These are phyloP conservation scores for Rhadinocentrus ornatus DNA, from an alignment of 2,797 vertebrate genomes.

Conservation along the genomic window DNA sequence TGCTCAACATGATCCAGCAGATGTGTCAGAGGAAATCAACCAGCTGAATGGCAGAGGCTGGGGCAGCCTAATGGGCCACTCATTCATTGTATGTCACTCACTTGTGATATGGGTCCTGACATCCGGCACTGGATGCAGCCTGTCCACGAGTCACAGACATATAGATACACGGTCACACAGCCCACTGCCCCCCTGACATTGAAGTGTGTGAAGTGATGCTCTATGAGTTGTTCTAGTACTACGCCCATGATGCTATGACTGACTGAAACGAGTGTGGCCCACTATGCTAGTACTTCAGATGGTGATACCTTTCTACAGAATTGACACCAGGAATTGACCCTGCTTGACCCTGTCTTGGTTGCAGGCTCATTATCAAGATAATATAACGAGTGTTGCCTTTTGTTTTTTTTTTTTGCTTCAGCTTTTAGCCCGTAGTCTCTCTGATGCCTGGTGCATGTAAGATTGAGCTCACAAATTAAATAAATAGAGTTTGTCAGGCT, in stretches of 20 bases:
- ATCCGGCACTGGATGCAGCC: slow-evolving; percentile 35
- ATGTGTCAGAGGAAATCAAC: slow-evolving; percentile 60
- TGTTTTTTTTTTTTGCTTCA: slow-evolving; percentile 18
- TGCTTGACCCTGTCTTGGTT: slow-evolving; percentile 59
- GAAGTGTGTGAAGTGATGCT: slow-evolving; percentile 31
- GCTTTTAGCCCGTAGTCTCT: slow-evolving; percentile 44
- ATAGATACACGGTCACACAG: slow-evolving; percentile 15
- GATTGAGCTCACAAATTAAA: slow-evolving; percentile 39
- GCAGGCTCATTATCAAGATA: slow-evolving; percentile 63
- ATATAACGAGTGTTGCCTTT: slow-evolving; percentile 30
- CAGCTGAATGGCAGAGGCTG: slow-evolving; percentile 56
- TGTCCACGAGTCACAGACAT: slow-evolving; percentile 13
- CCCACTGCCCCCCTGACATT: slow-evolving; percentile 10
- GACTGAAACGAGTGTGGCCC: slow-evolving; percentile 42
- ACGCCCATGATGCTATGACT: slow-evolving; percentile 32
- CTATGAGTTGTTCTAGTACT: slow-evolving; percentile 5
- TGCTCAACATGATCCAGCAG: slow-evolving; percentile 53
- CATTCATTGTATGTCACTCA: slow-evolving; percentile 64
- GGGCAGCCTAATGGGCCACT: slow-evolving; percentile 61
- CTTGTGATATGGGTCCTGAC: slow-evolving; percentile 56
- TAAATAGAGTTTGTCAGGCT: slow-evolving; percentile 7
- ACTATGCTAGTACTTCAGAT: slow-evolving; percentile 13
- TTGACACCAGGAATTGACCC: slow-evolving; percentile 59
- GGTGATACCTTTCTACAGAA: slow-evolving; percentile 27
- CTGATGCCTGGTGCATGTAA: slow-evolving; percentile 21